phyloP scores from a whole-genome alignment of 1,140 invertebrate genomes.

The Coelopa frigida region DNA sequence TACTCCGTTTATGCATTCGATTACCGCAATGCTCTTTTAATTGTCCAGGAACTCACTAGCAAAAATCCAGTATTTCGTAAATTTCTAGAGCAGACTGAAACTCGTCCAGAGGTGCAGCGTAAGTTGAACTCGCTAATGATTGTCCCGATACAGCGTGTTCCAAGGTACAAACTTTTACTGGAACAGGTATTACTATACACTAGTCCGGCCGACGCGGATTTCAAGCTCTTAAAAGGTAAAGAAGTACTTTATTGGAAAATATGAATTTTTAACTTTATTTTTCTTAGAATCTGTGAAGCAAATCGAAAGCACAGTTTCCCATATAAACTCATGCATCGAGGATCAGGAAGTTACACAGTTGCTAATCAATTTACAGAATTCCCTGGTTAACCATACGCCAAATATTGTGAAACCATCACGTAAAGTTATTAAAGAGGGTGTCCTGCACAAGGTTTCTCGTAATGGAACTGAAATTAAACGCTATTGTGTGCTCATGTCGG shows the following conservation, averaged over 20 bases:
- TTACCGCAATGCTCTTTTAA: slow-evolving; percentile 54
- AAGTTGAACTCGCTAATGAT: slow-evolving; percentile 66
- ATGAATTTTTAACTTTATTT: slow-evolving; percentile 10
- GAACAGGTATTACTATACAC: slow-evolving; percentile 62
- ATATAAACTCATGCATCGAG: slow-evolving; percentile 63
- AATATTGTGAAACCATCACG: slow-evolving; percentile 61
- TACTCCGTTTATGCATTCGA: slow-evolving; percentile 73
- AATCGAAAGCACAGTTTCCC: slow-evolving; percentile 58
- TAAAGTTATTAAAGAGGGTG: slow-evolving; percentile 62
- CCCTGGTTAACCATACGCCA: slow-evolving; percentile 52
- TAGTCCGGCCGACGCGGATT: slow-evolving; percentile 53
- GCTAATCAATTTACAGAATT: slow-evolving; percentile 60
- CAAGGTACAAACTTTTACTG: slow-evolving; percentile 64
- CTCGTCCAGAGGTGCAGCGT: slow-evolving; percentile 59
- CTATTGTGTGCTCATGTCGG: slow-evolving; percentile 51
- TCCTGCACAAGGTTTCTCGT: slow-evolving; percentile 57
- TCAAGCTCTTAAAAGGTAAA: slow-evolving; percentile 47
- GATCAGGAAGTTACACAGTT: slow-evolving; percentile 66
- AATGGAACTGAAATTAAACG: slow-evolving; percentile 45
- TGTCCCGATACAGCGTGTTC: slow-evolving; percentile 68
- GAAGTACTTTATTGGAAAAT: slow-evolving; percentile 21
- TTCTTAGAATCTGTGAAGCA: slow-evolving; percentile 57
- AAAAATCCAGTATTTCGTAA: slow-evolving; percentile 53
- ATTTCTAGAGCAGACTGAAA: slow-evolving; percentile 59
- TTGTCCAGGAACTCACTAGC: slow-evolving; percentile 53